These are phyloP conservation scores for Steinernema hermaphroditum DNA, from an alignment of 2,888 invertebrate genomes.

Conservation along the genomic window DNA sequence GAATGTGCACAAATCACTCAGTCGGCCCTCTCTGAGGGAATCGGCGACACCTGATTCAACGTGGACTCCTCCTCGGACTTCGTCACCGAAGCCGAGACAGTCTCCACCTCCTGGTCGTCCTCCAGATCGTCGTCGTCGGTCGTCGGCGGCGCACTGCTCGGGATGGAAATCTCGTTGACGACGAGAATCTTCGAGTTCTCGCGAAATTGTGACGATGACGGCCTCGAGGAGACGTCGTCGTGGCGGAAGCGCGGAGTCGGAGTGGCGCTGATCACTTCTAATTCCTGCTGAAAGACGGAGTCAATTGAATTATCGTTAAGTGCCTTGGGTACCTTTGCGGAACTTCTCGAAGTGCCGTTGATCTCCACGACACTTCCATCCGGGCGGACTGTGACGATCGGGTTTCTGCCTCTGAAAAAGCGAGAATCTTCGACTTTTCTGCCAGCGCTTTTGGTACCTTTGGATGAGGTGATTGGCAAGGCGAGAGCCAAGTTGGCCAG, in stretches of 20 bases:
- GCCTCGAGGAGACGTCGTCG: constrained; percentile 2
- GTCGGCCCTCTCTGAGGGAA: constrained; percentile 35
- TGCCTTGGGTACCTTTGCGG: too few relatives aligned
- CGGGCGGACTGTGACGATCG: neutral
- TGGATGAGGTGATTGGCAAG: constrained; percentile 1
- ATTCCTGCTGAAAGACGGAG: neutral
- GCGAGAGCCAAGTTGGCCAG: neutral
- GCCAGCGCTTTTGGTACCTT: too few relatives aligned
- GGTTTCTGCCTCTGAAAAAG: constrained; percentile 1
- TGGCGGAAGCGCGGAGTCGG: neutral
- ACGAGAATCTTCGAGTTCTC: constrained; percentile 17
- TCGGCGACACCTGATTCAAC: constrained; percentile 46
- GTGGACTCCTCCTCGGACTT: constrained; percentile 47
- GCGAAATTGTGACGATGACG: constrained; percentile 5
- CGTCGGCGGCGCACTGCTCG: constrained; percentile 6
- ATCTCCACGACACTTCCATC: constrained; percentile 9
- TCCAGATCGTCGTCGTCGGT: neutral
- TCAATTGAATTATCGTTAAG: neutral
- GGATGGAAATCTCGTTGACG: neutral
- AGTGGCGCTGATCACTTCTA: neutral
- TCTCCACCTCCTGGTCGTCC: constrained; percentile 15
- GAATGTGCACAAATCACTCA: neutral
- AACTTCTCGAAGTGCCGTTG: neutral
- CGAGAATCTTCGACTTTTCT: too few relatives aligned
- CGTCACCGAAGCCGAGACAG: constrained; percentile 2